Percentiles rank a stretch among this genome's conserved stretches.
phyloP scores from a whole-genome alignment of 2,113 vertebrate genomes.

The Dipodomys ordii region DNA sequence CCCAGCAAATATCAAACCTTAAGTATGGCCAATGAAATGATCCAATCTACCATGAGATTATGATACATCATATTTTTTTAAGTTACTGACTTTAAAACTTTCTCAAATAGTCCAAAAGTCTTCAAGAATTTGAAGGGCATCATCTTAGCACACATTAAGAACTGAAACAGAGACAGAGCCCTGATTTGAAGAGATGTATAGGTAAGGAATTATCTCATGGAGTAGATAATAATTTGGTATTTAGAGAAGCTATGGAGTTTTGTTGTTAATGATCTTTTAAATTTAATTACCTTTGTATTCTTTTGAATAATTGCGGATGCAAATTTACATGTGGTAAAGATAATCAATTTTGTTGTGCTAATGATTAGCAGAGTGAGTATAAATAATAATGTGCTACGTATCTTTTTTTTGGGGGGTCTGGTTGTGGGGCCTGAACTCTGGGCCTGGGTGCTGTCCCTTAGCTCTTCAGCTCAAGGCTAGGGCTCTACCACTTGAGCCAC shows the following conservation, averaged over 20 bases:
- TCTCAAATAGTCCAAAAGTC: background rate
- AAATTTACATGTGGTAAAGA: background rate
- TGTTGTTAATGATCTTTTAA: background rate
- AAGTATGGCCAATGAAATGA: background rate
- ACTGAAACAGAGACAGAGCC: background rate
- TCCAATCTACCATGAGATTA: background rate
- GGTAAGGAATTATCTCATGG: background rate
- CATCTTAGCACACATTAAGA: background rate
- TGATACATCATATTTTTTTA: background rate
- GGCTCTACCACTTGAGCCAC: too few relatives aligned
- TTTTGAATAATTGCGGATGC: background rate
- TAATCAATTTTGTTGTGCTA: background rate
- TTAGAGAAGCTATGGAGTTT: background rate
- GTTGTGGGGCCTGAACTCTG: too few relatives aligned
- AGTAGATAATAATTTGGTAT: background rate
- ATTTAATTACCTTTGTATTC: background rate
- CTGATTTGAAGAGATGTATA: background rate
- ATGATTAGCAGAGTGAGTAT: background rate
- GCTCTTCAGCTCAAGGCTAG: too few relatives aligned
- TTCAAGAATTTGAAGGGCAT: background rate
- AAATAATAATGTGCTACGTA: background rate
- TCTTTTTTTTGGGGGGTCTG: too few relatives aligned
- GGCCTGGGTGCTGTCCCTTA: too few relatives aligned
- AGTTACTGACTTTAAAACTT: background rate
- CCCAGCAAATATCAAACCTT: background rate